Percentiles rank a stretch among this genome's conserved stretches.
Conservation (phyloP, 2,888 invertebrate species). For the Trachelus stipa region DNA sequence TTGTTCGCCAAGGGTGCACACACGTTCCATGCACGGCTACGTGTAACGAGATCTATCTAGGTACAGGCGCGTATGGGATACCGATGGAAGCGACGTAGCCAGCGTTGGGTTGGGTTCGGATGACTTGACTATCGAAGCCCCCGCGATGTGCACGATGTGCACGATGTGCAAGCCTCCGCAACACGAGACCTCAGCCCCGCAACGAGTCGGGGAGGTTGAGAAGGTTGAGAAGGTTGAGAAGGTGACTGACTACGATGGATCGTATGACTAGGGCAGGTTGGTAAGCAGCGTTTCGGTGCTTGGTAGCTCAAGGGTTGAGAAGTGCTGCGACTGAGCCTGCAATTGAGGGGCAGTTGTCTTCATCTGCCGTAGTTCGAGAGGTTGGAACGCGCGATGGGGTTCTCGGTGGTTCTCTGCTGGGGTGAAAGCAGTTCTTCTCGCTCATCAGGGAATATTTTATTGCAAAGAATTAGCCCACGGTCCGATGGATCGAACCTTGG, state of each 20-base stretch:
- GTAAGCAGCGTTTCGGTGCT: too few species aligned
- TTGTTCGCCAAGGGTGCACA: constrained; percentile 9
- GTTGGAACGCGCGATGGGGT: too few species aligned
- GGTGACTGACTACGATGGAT: too few species aligned
- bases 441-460: neutral
- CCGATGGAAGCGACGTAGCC: constrained; percentile 49
- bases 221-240: too few species aligned
- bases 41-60: neutral
- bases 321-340: too few species aligned
- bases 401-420: too few species aligned
- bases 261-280: too few species aligned
- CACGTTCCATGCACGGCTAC: constrained; percentile 10
- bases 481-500: neutral
- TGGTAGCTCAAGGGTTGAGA: too few species aligned
- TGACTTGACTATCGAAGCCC: constrained; percentile 59
- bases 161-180: constrained; percentile 16
- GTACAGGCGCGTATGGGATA: constrained; percentile 40
- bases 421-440: too few species aligned
- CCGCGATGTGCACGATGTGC: constrained; percentile 15
- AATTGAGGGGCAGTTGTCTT: too few species aligned
- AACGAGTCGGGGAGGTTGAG: too few species aligned
- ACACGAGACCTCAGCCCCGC: constrained; percentile 2
- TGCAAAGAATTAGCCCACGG: neutral
- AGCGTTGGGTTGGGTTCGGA: constrained; percentile 47
- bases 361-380: too few species aligned